These are phyloP conservation scores for Penaeus monodon DNA, from an alignment of 2,888 invertebrate species.

Conservation along the genomic window DNA sequence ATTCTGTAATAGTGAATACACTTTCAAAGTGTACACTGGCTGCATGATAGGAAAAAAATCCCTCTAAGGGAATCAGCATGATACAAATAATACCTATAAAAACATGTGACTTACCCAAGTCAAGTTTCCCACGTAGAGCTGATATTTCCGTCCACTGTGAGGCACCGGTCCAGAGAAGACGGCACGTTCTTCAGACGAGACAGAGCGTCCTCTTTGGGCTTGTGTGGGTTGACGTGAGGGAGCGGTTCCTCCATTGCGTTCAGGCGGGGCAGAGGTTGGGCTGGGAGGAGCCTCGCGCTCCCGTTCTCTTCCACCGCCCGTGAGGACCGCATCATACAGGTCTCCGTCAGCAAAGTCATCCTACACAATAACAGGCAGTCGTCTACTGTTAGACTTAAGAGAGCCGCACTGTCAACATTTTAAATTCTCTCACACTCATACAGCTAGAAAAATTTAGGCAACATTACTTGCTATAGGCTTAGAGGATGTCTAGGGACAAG, in stretches of 20 bases:
- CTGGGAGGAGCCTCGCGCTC: slow-evolving; percentile 52
- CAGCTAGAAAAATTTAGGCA: slow-evolving; percentile 25
- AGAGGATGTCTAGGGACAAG: slow-evolving; percentile 49
- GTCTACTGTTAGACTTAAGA: slow-evolving; percentile 41
- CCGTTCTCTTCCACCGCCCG: slow-evolving; percentile 62
- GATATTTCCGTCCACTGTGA: slow-evolving; percentile 79
- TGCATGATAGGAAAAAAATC: not conserved
- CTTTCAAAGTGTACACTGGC: too few species aligned
- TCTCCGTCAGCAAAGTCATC: slow-evolving; percentile 66
- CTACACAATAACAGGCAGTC: slow-evolving; percentile 57
- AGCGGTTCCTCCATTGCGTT: slow-evolving; percentile 51
- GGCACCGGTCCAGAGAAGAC: slow-evolving; percentile 62
- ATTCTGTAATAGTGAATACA: too few species aligned
- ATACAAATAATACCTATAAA: not conserved
- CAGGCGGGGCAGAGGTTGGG: slow-evolving; percentile 35
- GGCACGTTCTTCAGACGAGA: slow-evolving; percentile 59
- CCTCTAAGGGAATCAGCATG: not conserved
- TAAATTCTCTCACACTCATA: slow-evolving; percentile 32
- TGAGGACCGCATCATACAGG: slow-evolving; percentile 65
- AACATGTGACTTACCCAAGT: slow-evolving; percentile 77
- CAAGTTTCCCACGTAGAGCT: slow-evolving; percentile 96
- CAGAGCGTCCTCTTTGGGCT: slow-evolving; percentile 34
- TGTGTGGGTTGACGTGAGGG: slow-evolving; percentile 45
- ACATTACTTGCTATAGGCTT: slow-evolving; percentile 39
- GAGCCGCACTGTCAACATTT: slow-evolving; percentile 11